phyloP scores from a whole-genome alignment of 2,888 invertebrate genomes.

The Dascillus cervinus region DNA sequence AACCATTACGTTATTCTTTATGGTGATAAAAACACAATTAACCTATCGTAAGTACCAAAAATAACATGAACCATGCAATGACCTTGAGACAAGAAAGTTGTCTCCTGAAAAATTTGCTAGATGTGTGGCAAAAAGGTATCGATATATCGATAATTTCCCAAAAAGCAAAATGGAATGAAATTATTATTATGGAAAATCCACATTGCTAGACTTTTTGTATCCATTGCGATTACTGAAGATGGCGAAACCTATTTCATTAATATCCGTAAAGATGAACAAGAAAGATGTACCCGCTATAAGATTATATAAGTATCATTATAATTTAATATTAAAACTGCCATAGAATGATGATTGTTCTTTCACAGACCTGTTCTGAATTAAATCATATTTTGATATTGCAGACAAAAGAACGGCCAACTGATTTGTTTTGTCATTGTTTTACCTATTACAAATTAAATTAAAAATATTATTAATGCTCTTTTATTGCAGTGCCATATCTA shows the following conservation, averaged over 20 bases:
- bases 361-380: conserved; percentile 39
- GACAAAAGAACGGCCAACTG: conserved; percentile 54
- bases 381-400: too few species aligned
- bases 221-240: conserved; percentile 96
- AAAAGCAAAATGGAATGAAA: too few species aligned
- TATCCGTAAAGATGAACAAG: conserved; percentile 99
- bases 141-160: too few species aligned
- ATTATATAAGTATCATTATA: conserved; percentile 77
- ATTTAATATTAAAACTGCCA: not conserved
- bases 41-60: too few species aligned
- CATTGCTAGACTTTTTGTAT: conserved; percentile 97
- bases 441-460: too few species aligned
- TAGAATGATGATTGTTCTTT: conserved; percentile 48
- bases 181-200: conserved; percentile 99
- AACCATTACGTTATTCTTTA: too few species aligned
- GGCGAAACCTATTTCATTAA: conserved; percentile 99
- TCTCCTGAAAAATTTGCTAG: too few species aligned
- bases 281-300: conserved; percentile 99
- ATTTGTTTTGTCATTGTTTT: conserved; percentile 20
- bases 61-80: too few species aligned
- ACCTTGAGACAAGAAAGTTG: too few species aligned
- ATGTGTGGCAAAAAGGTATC: too few species aligned
- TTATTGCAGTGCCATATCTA: conserved; percentile 85
- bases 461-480: too few species aligned
- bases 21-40: too few species aligned